A percentile compares a stretch with the other conserved stretches of the same genome.
Evolutionary conservation across 2,113 vertebrate species (phyloP).

Genomic region (Elachura formosa): DNA sequence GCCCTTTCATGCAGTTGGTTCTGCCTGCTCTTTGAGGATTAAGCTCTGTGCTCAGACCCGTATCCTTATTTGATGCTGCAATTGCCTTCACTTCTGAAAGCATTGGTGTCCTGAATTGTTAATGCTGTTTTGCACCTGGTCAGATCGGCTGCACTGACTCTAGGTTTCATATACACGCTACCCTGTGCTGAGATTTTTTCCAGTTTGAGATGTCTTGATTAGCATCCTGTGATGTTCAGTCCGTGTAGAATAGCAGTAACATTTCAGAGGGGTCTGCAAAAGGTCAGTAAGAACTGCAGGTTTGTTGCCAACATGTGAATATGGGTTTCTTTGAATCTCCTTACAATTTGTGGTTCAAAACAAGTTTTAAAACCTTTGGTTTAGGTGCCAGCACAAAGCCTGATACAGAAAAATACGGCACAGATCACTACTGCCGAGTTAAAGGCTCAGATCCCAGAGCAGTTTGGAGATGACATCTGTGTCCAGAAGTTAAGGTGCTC

Average conservation of each 20-base stretch:
- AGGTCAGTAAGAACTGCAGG: not conserved
- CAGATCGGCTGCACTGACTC: accelerated
- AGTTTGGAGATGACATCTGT: not conserved
- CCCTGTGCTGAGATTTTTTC: not conserved
- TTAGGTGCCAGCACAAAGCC: not conserved
- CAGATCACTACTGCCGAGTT: not conserved
- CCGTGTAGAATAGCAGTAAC: accelerated
- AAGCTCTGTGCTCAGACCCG: not conserved
- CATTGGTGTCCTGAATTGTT: not conserved
- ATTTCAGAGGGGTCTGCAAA: not conserved
- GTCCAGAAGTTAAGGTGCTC: not conserved
- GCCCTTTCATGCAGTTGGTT: not conserved
- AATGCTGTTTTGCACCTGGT: not conserved
- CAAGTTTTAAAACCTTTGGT: not conserved
- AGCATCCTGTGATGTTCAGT: accelerated
- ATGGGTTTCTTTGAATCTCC: not conserved
- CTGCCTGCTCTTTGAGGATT: not conserved
- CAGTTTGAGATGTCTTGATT: not conserved
- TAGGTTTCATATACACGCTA: not conserved
- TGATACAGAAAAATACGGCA: not conserved
- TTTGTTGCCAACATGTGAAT: not conserved
- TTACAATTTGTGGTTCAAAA: not conserved
- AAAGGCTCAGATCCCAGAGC: not conserved
- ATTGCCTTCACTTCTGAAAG: not conserved
- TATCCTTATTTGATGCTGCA: not conserved